Evolutionary conservation across 2,888 invertebrate species (phyloP).

Genomic region (Lymantria monacha): DNA sequence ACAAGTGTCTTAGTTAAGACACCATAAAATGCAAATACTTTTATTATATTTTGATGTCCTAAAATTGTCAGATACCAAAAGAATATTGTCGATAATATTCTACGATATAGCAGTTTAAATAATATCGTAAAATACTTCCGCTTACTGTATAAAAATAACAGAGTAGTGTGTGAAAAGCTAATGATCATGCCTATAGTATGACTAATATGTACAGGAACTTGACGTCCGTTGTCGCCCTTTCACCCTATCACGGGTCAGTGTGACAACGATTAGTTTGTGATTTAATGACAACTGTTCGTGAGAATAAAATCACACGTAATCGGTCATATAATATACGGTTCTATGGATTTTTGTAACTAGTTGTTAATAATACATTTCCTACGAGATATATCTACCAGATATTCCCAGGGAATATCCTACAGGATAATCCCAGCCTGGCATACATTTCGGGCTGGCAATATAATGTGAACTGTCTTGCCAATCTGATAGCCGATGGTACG

Average conservation of each 20-base stretch:
- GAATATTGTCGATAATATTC: neutral
- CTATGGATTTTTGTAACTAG: neutral
- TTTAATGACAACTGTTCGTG: constrained; percentile 58
- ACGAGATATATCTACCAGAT: no score
- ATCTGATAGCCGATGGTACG: no score
- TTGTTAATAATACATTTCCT: no score
- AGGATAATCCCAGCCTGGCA: no score
- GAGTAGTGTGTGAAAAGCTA: constrained; percentile 27
- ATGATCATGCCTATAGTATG: constrained; percentile 13
- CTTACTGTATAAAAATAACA: neutral
- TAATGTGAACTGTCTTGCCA: no score
- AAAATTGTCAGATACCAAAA: neutral
- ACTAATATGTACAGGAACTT: constrained; percentile 52
- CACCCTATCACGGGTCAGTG: constrained; percentile 42
- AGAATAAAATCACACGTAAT: constrained; percentile 35
- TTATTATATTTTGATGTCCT: no score
- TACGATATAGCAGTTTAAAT: neutral
- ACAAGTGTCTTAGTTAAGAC: no score
- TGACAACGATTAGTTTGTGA: constrained; percentile 49
- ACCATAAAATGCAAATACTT: no score
- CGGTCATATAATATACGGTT: neutral
- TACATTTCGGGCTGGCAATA: no score
- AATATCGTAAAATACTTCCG: neutral
- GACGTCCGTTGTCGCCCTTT: constrained; percentile 58
- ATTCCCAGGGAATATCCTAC: no score